phyloP scores from a whole-genome alignment of 2,888 invertebrate species.

The Epistrophe eligans region DNA sequence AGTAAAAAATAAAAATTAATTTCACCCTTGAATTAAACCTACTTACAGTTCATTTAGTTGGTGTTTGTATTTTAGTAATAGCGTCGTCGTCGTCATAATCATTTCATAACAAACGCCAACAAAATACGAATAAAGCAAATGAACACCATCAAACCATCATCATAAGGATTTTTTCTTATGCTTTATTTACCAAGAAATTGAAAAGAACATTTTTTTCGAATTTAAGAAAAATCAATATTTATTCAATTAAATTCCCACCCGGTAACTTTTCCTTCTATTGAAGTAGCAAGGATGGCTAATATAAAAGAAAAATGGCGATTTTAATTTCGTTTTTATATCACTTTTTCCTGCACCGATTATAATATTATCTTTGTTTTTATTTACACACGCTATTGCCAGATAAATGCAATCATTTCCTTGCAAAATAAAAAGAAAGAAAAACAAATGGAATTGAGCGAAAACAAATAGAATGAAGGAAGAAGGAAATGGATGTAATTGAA shows the following conservation, averaged over 20 bases:
- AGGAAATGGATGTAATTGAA: conserved; percentile 30
- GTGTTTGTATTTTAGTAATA: conserved; percentile 2
- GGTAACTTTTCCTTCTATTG: not conserved
- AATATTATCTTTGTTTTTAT: conserved; percentile 24
- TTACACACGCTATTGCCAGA: conserved; percentile 5
- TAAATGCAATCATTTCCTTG: conserved; percentile 23
- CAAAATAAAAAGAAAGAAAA: not conserved
- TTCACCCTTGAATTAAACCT: conserved; percentile 4
- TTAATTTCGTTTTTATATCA: conserved; percentile 36
- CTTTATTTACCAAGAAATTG: not conserved
- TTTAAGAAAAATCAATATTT: conserved; percentile 31
- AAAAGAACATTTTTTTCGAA: not conserved
- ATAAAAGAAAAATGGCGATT: conserved; percentile 5
- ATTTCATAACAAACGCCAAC: not conserved
- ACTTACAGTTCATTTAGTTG: conserved; percentile 11
- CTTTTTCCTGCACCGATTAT: conserved; percentile 18
- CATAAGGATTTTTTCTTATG: not conserved
- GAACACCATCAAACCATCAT: conserved; percentile 5
- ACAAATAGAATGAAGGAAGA: conserved; percentile 25
- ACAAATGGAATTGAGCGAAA: not conserved
- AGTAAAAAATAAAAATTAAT: not conserved
- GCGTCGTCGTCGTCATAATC: not conserved
- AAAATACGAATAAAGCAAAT: not conserved
- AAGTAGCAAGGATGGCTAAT: not conserved
- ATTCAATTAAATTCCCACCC: conserved; percentile 15